Evolutionary conservation across 1,140 invertebrate genomes (phyloP).

Genomic region (Drosophila suzukii): DNA sequence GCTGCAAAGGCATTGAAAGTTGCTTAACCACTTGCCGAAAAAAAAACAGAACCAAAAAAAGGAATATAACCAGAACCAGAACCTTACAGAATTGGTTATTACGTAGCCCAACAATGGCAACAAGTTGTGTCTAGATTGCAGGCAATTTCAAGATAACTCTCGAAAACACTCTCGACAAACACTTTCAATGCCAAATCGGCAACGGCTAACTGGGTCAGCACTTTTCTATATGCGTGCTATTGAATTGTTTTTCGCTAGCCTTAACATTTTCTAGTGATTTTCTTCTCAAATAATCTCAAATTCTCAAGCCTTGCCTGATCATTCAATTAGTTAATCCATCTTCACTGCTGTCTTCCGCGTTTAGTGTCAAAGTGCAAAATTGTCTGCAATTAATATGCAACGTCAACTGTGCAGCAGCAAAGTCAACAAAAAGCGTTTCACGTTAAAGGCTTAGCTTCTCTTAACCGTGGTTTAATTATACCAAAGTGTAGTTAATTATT

Average conservation of each 20-base stretch:
- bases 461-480: conserved; percentile 10
- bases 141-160: conserved; percentile 49
- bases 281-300: too few species aligned
- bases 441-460: conserved; percentile 6
- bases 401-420: conserved; percentile 22
- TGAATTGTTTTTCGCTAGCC: conserved; percentile 15
- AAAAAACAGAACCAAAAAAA: conserved; percentile 11
- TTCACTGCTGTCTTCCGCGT: conserved; percentile 50
- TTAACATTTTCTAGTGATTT: conserved; percentile 26
- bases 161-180: conserved; percentile 44
- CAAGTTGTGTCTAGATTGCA: conserved; percentile 46
- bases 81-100: conserved; percentile 47
- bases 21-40: conserved; percentile 79
- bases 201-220: conserved; percentile 51
- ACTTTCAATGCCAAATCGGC: conserved; percentile 62
- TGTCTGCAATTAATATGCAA: conserved; percentile 51
- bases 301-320: conserved; percentile 24
- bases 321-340: conserved; percentile 50
- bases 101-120: conserved; percentile 45
- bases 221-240: conserved; percentile 35
- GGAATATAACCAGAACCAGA: conserved; percentile 28
- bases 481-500: background rate
- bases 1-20: conserved; percentile 77
- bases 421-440: conserved; percentile 30
- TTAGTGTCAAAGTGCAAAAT: conserved; percentile 43